These are phyloP conservation scores for Aplocera efformata DNA, from an alignment of 2,888 invertebrate species.

Conservation along the genomic window DNA sequence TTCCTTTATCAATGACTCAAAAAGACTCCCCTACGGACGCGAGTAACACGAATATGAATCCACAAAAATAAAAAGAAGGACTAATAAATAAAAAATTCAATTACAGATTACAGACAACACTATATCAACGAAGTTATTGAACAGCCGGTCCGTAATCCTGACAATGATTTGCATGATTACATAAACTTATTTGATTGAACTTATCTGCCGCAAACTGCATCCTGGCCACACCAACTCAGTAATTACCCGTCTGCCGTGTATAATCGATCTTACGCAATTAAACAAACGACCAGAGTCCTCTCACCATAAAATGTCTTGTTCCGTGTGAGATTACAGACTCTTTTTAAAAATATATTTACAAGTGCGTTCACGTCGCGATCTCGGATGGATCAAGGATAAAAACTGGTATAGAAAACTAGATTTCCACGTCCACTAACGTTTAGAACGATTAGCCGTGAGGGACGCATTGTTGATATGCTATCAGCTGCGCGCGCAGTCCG, in stretches of 20 bases:
- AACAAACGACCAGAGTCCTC: slow-evolving; percentile 49
- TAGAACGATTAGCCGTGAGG: slow-evolving; percentile 70
- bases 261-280: slow-evolving; percentile 66
- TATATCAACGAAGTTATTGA: slow-evolving; percentile 1
- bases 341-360: slow-evolving; percentile 57
- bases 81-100: slow-evolving; percentile 9
- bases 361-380: slow-evolving; percentile 45
- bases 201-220: slow-evolving; percentile 28
- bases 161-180: slow-evolving; percentile 25
- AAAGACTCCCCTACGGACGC: too few relatives aligned
- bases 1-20: too few relatives aligned
- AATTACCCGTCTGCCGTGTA: slow-evolving; percentile 44
- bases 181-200: slow-evolving; percentile 31
- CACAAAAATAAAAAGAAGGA: too few relatives aligned
- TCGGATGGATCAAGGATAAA: slow-evolving; percentile 48
- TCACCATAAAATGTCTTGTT: slow-evolving; percentile 61
- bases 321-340: slow-evolving; percentile 54
- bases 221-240: slow-evolving; percentile 30
- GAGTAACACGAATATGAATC: too few relatives aligned
- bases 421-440: slow-evolving; percentile 64
- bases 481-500: slow-evolving; percentile 77
- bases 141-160: slow-evolving; percentile 16
- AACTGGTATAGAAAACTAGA: slow-evolving; percentile 73
- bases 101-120: background rate
- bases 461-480: slow-evolving; percentile 74